phyloP scores from a whole-genome alignment of 2,113 vertebrate species.

The Loxodonta africana region DNA sequence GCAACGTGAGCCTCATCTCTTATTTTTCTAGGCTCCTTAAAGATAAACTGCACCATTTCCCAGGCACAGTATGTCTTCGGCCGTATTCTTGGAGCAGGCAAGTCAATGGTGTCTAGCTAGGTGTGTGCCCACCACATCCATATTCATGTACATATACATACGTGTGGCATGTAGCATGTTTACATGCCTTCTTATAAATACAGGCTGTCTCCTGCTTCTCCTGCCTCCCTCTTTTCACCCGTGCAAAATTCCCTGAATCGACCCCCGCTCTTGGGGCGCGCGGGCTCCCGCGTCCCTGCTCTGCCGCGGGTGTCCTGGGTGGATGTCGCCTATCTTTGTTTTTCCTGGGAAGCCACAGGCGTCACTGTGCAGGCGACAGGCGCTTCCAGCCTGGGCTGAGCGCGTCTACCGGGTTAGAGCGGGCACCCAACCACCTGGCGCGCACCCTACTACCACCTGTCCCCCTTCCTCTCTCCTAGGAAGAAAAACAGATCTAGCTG shows the following conservation, averaged over 20 bases:
- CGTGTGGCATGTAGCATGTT: constrained; percentile 77
- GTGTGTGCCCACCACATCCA: constrained; percentile 64
- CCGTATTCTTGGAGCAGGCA: constrained; percentile 80
- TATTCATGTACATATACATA: constrained; percentile 76
- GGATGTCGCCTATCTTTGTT: constrained; percentile 31
- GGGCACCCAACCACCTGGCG: constrained; percentile 61
- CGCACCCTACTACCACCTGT: constrained; percentile 49
- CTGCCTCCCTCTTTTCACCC: not conserved
- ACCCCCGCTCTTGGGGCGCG: not conserved
- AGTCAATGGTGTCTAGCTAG: constrained; percentile 79
- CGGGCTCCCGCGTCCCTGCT: not conserved
- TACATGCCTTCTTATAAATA: constrained; percentile 52
- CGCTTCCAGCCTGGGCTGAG: not conserved
- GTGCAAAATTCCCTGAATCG: constrained; percentile 43
- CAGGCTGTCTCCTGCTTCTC: constrained; percentile 35
- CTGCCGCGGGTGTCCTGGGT: not conserved
- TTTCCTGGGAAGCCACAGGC: constrained; percentile 32
- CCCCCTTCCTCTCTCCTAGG: not conserved
- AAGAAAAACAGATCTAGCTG: not conserved
- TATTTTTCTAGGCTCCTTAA: constrained; percentile 94
- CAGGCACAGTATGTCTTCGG: constrained; percentile 80
- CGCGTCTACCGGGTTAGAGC: not conserved
- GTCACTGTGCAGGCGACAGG: constrained; percentile 29
- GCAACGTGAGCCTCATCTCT: constrained; percentile 95
- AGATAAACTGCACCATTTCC: constrained; percentile 91